Evolutionary conservation across 2,113 vertebrate genomes (phyloP), one percentile per base, ranked within the genome.

Genomic region (Pardalotus punctatus): DNA sequence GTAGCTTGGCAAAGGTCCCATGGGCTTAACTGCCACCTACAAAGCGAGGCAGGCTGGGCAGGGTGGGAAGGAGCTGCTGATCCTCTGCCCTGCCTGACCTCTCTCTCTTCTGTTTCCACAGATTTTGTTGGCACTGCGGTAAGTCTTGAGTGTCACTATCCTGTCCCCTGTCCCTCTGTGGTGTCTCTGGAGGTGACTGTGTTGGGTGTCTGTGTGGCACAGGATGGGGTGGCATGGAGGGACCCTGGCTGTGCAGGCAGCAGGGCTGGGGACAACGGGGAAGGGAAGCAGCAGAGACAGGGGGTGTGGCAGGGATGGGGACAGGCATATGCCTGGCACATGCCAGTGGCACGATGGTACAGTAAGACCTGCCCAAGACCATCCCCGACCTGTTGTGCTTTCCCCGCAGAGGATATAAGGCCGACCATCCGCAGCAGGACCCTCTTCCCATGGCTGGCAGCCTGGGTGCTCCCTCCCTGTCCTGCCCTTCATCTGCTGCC

Each of bases 41-140:
- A 47, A 58, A 56, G 40, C 2, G 13, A 43, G n/a, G 58, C 61
- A 31, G 88, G 42, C 27, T 1, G 10, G 67, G 66, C 14, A 54
- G 50, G 38, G 23, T 35, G 73, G 83, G 67, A 38, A 45, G 0
- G 4, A 33, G 64, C 38, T 40, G 56, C 80, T 0, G 11, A 61
- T 18, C 28, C 33, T 60, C 33, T 10, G 12, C 53, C 19, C 47
- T 51, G 42, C 71, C 94, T 96, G 79, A 96, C 11, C 0, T 43
- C 33, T 31, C 17, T 94, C 57, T 92, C 56, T 94, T 96, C 82
- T 97, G 51, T 95, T 95, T 90, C 94, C 89, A 84, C 93, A 98
- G 98, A 98, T 98, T 98, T 98, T 94, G 98, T 98, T 84, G 95
- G 98, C 94, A 92, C 98, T 47, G 98, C 98, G 95, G 98, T 98